Conservation (phyloP, 2,113 vertebrate species). For the Pangasianodon gigas region DNA sequence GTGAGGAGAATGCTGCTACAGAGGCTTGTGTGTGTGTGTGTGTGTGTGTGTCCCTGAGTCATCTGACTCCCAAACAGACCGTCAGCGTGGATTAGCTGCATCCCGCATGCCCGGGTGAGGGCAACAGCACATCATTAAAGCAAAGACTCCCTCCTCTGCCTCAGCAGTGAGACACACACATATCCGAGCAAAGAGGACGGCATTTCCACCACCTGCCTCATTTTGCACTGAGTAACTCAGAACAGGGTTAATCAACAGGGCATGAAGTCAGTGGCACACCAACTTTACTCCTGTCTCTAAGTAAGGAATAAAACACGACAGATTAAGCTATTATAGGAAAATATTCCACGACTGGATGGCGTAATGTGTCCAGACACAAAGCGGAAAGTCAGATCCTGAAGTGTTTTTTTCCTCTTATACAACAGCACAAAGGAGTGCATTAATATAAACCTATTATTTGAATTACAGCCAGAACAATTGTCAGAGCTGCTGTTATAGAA, state of each 20-base stretch:
- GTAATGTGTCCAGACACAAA: not conserved
- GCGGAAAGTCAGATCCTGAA: not conserved
- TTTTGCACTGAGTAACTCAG: constrained; percentile 8
- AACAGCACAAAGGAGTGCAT: not conserved
- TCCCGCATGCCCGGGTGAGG: constrained; percentile 47
- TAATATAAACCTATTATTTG: not conserved
- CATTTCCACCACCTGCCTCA: constrained; percentile 19
- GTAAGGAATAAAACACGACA: constrained; percentile 1
- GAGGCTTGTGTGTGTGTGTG: constrained; percentile 58
- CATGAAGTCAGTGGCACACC: constrained; percentile 6
- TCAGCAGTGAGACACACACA: constrained; percentile 29
- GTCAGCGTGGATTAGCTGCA: constrained; percentile 64
- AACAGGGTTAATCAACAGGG: constrained; percentile 32
- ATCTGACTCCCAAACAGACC: constrained; percentile 61
- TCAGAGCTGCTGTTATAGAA: not conserved
- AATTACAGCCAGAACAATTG: not conserved
- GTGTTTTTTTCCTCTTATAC: not conserved
- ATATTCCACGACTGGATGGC: not conserved
- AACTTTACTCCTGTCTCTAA: not conserved
- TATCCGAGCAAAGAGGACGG: constrained; percentile 15
- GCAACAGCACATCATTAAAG: constrained; percentile 59
- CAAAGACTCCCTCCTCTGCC: constrained; percentile 39
- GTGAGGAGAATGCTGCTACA: constrained; percentile 53
- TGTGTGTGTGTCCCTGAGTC: constrained; percentile 49
- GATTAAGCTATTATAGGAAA: not conserved